Base-by-base conservation (phyloP, 23 tunicate species). In the Aplidium turbinatum region DNA sequence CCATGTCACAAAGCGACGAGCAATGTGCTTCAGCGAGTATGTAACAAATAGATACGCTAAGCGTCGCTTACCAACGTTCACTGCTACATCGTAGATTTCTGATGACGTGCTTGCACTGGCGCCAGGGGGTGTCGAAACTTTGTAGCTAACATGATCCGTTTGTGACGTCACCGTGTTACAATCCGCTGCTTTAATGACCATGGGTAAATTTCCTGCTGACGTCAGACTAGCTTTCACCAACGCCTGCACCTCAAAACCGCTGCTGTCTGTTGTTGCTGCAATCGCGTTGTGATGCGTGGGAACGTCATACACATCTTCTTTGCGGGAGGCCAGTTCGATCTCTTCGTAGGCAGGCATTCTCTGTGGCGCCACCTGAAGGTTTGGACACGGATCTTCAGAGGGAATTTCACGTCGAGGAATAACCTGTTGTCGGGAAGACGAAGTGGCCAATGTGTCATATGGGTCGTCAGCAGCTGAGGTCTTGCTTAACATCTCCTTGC, bases 321-420 rank as follows among this genome's bases (percentile, higher is more conserved):
- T n/a, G n/a, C n/a, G n/a, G n/a, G n/a, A n/a, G n/a, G n/a, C n/a
- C 3, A 57, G 64, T 28, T 57, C 31, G 1, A 74, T 33, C 27
- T 74, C 67, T 57, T 74, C 79, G 63, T 54, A 64, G 34, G 35
- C 29, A 38, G 74, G 48, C 0, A 34, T 32, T 31, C 74, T 32
- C 23, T 48, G 50, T 16, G 72, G 72, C 19, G 72, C 25, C 3
- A 38, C 27, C 26, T 54, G 50, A 27, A 73, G 31, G 47, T 73
- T 42, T 23, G 33, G 33, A 21, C 24, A 19, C 3, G 54, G 33
- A n/a, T n/a, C n/a, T n/a, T n/a, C n/a, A n/a, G n/a, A n/a, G n/a
- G n/a, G n/a, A n/a, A n/a, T n/a, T 38, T 40, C 26, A 1, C 25
- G 48, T 32, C 52, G 54, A 36, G 31, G 20, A 30, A 2, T 23